Base-by-base conservation (phyloP, 2,113 vertebrate genomes). In the Forbesichthys agassizii region DNA sequence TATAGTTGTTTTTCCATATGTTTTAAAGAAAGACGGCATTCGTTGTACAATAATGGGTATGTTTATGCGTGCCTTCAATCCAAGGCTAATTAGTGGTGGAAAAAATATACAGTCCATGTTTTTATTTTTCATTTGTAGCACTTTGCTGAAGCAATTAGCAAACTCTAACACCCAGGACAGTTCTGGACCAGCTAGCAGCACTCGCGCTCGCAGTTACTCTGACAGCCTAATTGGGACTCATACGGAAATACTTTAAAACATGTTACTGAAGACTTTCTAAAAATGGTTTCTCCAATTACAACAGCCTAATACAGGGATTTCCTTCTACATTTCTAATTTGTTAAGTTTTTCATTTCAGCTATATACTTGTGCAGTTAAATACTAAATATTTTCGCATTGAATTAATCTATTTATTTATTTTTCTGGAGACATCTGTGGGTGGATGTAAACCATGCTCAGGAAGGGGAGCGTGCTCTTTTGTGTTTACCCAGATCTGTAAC, bases 401-500 rank as follows among this genome's bases (percentile, higher is more conserved):
- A 80, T 59, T 1, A 5, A 42, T 42, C 36, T 42, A 6, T 58
- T 33, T 33, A 27, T 71, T 56, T 10, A 18, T 9, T 10, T 20
- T 48, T 51, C 56, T 70, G 14, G 67, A 78, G 78, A 78, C 75
- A 58, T 83, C 64, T 75, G 59, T 61, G 49, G 72, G 74, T 73
- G 81, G 68, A 49, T 71, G 70, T 69, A 75, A 79, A 75, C 61
- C 65, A 48, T 20, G 65, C 57, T 68, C 52, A 18, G 59, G 11
- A 20, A 74, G 61, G 18, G 78, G 78, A 62, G 33, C 10, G n/a
- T 75, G 69, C 59, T 79, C 62, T 69, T 74, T 71, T 77, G 20
- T 78, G 68, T 78, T 88, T 79, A 76, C 71, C 56, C 47, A 3
- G 63, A 78, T 87, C 76, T 89, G 76, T 79, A 82, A 83, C 78